These are phyloP conservation scores for Zhuqinia jingwanae DNA, from an alignment of 2,888 invertebrate genomes.

Conservation along the genomic window DNA sequence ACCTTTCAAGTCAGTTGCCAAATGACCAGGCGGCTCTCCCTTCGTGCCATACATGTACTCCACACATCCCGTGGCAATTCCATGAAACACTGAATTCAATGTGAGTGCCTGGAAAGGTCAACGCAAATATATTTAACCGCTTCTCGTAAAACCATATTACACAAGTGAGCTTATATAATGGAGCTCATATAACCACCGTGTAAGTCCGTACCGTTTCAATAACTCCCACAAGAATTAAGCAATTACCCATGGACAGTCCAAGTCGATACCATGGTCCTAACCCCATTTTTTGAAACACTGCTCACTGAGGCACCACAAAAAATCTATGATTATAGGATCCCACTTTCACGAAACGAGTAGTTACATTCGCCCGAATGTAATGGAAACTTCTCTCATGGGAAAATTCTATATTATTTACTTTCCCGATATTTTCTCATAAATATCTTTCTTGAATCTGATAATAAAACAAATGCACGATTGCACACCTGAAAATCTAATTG, in stretches of 20 bases:
- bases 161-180: neutral
- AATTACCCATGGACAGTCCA: conserved; percentile 70
- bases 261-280: conserved; percentile 72
- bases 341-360: conserved; percentile 31
- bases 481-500: conserved; percentile 70
- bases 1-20: conserved; percentile 60
- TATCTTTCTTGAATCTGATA: conserved; percentile 29
- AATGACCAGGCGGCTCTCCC: conserved; percentile 44
- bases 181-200: neutral
- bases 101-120: conserved; percentile 51
- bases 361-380: neutral
- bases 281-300: conserved; percentile 64
- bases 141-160: too few relatives aligned
- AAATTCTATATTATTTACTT: neutral
- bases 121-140: too few relatives aligned
- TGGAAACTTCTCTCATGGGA: too few relatives aligned
- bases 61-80: conserved; percentile 34
- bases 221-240: conserved; percentile 71
- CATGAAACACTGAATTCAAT: conserved; percentile 60
- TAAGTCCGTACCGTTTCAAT: conserved; percentile 70
- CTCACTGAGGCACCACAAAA: conserved; percentile 35
- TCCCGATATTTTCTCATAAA: conserved; percentile 22
- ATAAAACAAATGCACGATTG: conserved; percentile 20
- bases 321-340: neutral
- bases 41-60: conserved; percentile 53